Evolutionary conservation across 1,140 invertebrate genomes (phyloP), one percentile per base, ranked within the genome.

Genomic region (Drosophila sucinea): DNA sequence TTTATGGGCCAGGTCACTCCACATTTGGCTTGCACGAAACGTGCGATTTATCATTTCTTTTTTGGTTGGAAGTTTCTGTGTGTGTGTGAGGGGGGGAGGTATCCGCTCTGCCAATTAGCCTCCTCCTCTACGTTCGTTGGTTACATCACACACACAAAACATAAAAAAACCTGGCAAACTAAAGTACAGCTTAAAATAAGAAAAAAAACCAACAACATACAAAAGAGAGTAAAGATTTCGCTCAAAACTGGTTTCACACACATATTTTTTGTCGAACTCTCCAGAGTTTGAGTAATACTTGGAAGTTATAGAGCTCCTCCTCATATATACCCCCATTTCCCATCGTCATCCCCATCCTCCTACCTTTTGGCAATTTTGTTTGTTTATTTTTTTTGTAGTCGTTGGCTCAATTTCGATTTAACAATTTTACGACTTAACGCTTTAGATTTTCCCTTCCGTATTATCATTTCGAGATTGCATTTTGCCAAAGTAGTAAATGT

Each of bases 51-150:
- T 79, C 44, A 68, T 86, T 75, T 82, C 67, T 73, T 79, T 79
- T 70, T 74, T 40, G 44, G 51, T 40, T 77, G 35, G 1, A 38
- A 10, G 8, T 3, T 10, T 4, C 35, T 10, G 4, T 4, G 11
- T 11, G 8, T 8, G 35, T n/a, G 3, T 1, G 38, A 17, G 40
- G 11, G 1, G n/a, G 44, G 44, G 44, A 10, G 77, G 69, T 65
- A 90, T 90, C 84, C 84, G 86, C 81, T 89, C 81, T 63, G 79
- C 73, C 84, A 87, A 87, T 87, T 87, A 87, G 84, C 70, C 70
- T 38, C 35, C 35, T 38, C 35, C 35, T 41, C 44, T 51, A 8
- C 44, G 44, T 51, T 51, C 44, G 60, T 17, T 68, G 56, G 80
- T 87, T 87, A 83, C 83, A 89, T 87, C 84, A 80, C 62, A 83